Percentiles rank a stretch among this genome's conserved stretches.
phyloP scores from a whole-genome alignment of 2,113 vertebrate species.

The Corvus moneduloides region DNA sequence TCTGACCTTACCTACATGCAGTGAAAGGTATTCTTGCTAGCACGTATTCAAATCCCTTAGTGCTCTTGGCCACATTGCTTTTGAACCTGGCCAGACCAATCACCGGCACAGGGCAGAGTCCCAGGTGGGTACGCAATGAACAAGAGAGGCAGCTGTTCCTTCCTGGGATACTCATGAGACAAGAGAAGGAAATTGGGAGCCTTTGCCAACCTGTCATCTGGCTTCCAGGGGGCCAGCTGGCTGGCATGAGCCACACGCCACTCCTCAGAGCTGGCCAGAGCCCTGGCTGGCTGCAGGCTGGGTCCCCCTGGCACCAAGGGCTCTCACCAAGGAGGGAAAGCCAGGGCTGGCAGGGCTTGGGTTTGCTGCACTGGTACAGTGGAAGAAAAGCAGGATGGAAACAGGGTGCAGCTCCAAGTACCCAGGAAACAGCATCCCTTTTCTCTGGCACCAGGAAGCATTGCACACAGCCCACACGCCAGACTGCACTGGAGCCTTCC shows the following conservation, averaged over 20 bases:
- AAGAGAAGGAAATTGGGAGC: neutral
- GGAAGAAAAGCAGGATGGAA: neutral
- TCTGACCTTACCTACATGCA: neutral
- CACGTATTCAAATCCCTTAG: constrained; percentile 89
- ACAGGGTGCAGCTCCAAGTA: neutral
- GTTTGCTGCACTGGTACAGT: neutral
- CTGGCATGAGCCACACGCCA: neutral
- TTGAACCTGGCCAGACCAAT: constrained; percentile 89
- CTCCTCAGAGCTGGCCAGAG: neutral
- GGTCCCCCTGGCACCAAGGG: neutral
- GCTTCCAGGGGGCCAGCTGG: neutral
- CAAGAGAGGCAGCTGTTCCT: neutral
- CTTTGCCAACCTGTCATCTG: neutral
- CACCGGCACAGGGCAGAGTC: neutral
- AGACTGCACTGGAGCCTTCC: neutral
- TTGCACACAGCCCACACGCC: fast-evolving
- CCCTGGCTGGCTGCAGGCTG: neutral
- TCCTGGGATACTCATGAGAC: neutral
- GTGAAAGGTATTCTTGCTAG: constrained; percentile 74
- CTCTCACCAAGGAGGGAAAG: neutral
- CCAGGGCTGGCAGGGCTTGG: neutral
- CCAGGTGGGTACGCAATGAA: fast-evolving
- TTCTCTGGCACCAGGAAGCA: neutral
- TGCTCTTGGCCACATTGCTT: constrained; percentile 89
- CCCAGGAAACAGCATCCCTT: fast-evolving